A percentile compares a stretch with the other conserved stretches of the same genome.
These are phyloP conservation scores for Diacarnus erythraeanus DNA, from an alignment of 37 sponge, comb jelly and placozoan genomes.

Conservation along the genomic window DNA sequence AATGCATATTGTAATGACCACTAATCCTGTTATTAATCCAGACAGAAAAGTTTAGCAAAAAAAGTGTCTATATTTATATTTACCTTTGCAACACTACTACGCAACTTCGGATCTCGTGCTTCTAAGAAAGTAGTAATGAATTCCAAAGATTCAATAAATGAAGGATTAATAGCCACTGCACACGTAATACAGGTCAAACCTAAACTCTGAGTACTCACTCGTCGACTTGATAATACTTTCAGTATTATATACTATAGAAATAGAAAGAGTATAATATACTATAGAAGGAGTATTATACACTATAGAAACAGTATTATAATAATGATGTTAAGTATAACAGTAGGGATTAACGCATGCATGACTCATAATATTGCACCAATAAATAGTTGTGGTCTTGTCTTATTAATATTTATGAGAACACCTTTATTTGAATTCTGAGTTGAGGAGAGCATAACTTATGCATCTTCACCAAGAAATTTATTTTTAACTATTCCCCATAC, in stretches of 20 bases:
- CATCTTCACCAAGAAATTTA: no score
- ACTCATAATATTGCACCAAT: no score
- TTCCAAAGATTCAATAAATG: slow-evolving; percentile 11
- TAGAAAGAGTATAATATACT: no score
- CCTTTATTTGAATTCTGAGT: no score
- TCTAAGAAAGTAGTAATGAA: not conserved
- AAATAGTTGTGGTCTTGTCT: no score
- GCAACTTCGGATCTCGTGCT: slow-evolving; percentile 50
- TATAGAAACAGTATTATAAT: no score
- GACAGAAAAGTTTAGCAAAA: slow-evolving; percentile 2
- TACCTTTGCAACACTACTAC: slow-evolving; percentile 32
- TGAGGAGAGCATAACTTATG: no score
- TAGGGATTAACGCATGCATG: no score
- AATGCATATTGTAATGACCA: not conserved
- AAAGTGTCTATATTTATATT: not conserved
- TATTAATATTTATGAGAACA: no score
- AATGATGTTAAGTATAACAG: no score
- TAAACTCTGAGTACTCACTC: slow-evolving; percentile 50
- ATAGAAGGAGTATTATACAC: no score
- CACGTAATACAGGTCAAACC: slow-evolving; percentile 46
- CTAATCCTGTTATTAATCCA: not conserved
- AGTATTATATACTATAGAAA: slow-evolving; percentile 22
- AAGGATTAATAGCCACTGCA: slow-evolving; percentile 26
- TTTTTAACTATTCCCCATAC: no score
- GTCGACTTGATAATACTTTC: slow-evolving; percentile 1